Evolutionary conservation across 2,113 vertebrate genomes (phyloP), one percentile per base, ranked within the genome.

Genomic region (Lamprologus lemairii): DNA sequence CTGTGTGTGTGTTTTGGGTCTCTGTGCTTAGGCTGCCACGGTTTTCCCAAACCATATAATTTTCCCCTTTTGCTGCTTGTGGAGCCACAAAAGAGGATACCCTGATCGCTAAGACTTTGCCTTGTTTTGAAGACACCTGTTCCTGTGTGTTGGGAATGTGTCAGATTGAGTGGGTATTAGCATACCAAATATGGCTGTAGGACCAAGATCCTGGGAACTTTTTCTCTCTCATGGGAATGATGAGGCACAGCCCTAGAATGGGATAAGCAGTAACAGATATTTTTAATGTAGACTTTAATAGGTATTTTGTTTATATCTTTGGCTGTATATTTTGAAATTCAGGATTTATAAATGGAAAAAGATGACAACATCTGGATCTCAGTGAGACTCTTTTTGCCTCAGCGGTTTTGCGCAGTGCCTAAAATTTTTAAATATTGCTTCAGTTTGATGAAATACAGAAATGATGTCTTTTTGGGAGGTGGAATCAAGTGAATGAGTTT

Each of bases 1-100:
- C 73, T 91, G 58, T 86, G 87, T 89, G 87, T 89, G 83, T 92
- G 91, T 91, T 88, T 91, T 91, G 65, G 81, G 88, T 92, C 89
- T 90, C 83, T 93, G 90, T 93, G 93, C 93, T 94, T 89, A 91
- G 92, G 86, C 89, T 94, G 87, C 88, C 82, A 85, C 80, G 91
- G 92, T 93, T 95, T 93, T 95, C 88, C 80, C 17, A 86, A 93
- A 95, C 80, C 92, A 88, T 95, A 86, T 95, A 92, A 95, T 96
- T 94, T 95, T 88, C 83, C 47, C 83, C 82, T 85, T 86, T 49
- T 63, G 87, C 87, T 82, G 85, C 80, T 89, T 54, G 65, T 86
- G 87, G 58, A 92, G 86, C 85, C 80, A 11, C 87, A 92, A 68
- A 83, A 81, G 81, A 81, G 58, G 85, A 88, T 89, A 84, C 80